Evolutionary conservation across 2,797 vertebrate species (phyloP).

Genomic region (Urocyon cinereoargenteus): DNA sequence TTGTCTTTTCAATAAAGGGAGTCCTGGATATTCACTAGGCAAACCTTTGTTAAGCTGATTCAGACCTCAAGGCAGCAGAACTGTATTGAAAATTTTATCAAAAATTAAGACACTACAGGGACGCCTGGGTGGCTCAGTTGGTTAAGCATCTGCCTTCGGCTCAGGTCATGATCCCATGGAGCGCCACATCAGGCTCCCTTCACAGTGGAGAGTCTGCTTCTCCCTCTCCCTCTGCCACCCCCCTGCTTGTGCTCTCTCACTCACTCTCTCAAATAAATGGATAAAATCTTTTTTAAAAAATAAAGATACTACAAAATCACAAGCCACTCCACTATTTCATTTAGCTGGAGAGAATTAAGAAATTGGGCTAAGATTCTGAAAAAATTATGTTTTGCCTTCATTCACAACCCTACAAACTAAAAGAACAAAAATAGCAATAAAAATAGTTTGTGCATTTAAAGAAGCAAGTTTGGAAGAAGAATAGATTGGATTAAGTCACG

Average conservation of each 20-base stretch:
- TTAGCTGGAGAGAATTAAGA: not conserved
- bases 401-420: not conserved
- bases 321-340: constrained; percentile 4
- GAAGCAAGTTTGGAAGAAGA: not conserved
- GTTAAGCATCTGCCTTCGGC: not conserved
- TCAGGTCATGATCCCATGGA: not conserved
- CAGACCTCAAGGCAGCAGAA: constrained; percentile 14
- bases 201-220: not conserved
- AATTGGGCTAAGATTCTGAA: not conserved
- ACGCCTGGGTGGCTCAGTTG: not conserved
- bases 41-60: constrained; percentile 23
- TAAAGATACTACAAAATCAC: constrained; percentile 32
- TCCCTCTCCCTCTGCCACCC: not conserved
- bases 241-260: not conserved
- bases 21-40: constrained; percentile 14
- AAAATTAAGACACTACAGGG: constrained; percentile 8
- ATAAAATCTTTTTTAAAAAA: not conserved
- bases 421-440: not conserved
- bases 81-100: constrained; percentile 36
- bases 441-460: constrained; percentile 12
- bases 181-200: not conserved
- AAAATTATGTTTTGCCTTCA: constrained; percentile 33
- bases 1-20: constrained; percentile 52
- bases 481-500: not conserved
- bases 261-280: not conserved